Evolutionary conservation across 2,888 invertebrate species (phyloP), one percentile per base, ranked within the genome.

Genomic region (Augiades crinisus): DNA sequence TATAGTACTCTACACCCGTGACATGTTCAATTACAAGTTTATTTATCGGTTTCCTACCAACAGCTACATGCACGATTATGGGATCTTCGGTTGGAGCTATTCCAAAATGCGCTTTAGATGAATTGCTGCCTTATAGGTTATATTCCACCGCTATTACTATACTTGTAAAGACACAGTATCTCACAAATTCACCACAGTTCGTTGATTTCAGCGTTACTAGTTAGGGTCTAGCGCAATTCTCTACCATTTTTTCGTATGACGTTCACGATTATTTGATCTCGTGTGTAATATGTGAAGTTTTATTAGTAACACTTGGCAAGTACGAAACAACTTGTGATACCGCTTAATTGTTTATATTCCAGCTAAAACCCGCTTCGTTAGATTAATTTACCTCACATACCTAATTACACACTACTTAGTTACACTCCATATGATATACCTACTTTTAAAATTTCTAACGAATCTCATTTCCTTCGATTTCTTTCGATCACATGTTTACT

Each of bases 11-110:
- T 27, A 19, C 19, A 10, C n/a, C 16, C 38, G 5, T 47, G 47
- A 30, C 47, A 31, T 47, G 21, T 38, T 31, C 24, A 16, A 17
- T 30, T 30, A 47, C 37, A 37, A 24, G 6, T n/a, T 47, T 47
- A 47, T 47, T 37, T 47, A 46, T 46, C 37, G 12, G 22, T 36
- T 27, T 24, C 16, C 27, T 37, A 13, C 27, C 8, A 46, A 37
- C n/a, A n/a, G n/a, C n/a, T n/a, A n/a, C 12, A 37, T 12, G 12
- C 24, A n/a, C n/a, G 13, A 17, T 27, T 47, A 47, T 37, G 37
- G 46, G 37, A 37, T 37, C 7, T 30, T 19, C 10, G 19, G 30
- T 47, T 37, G 46, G 37, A 47, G 27, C 6, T 10, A 19, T 19
- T 47, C 46, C 46, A 47, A 30, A 19, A 19, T 37, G 6, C 24